Conservation (phyloP, 2,888 invertebrate genomes). For the Spilosoma lubricipeda region DNA sequence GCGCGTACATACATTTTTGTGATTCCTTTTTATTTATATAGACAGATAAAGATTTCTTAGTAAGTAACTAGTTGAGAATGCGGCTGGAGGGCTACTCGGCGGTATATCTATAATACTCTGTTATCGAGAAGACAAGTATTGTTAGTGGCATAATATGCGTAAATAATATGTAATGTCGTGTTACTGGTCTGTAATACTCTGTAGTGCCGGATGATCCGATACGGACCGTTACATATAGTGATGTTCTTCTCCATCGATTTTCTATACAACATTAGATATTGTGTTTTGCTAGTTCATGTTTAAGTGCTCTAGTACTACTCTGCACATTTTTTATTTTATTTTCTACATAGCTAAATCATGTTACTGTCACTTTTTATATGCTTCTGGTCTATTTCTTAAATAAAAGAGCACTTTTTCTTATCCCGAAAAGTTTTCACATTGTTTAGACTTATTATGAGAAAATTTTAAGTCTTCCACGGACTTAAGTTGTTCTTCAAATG, state of each 20-base stretch:
- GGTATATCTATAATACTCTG: constrained; percentile 12
- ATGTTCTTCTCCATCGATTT: no score
- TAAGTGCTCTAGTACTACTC: constrained; percentile 14
- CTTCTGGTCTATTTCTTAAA: background rate
- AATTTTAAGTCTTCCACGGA: no score
- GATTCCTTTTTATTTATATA: no score
- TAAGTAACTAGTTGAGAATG: background rate
- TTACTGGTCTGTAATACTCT: constrained; percentile 46
- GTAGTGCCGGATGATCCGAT: constrained; percentile 62
- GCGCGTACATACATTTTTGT: no score
- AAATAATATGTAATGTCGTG: constrained; percentile 56
- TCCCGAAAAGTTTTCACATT: background rate
- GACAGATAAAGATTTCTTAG: no score
- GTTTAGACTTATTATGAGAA: no score
- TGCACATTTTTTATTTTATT: constrained; percentile 11
- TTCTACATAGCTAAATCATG: constrained; percentile 20
- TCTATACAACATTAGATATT: constrained; percentile 50
- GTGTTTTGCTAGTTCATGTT: constrained; percentile 40
- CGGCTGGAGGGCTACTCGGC: no score
- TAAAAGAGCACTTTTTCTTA: background rate
- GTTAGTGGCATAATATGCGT: constrained; percentile 58
- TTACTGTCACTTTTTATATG: constrained; percentile 22
- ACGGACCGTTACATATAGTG: constrained; percentile 53
- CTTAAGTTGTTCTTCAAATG: no score
- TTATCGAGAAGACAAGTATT: constrained; percentile 37